These are phyloP conservation scores for Andrena flavipes DNA, from an alignment of 2,888 invertebrate species.

Conservation along the genomic window DNA sequence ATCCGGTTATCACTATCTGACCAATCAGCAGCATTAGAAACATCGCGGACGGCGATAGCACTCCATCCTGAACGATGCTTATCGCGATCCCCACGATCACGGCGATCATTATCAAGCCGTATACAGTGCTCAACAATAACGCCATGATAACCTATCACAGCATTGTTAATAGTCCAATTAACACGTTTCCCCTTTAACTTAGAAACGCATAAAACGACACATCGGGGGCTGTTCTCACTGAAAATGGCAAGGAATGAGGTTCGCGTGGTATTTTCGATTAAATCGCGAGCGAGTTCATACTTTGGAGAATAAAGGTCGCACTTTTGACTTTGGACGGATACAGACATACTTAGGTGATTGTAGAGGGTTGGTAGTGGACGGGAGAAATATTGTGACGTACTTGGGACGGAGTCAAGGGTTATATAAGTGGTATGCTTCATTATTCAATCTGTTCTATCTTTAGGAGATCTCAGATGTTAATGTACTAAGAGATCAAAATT, in stretches of 20 bases:
- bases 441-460: too few relatives aligned
- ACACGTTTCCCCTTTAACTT: not conserved
- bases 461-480: too few relatives aligned
- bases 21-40: constrained; percentile 84
- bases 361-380: too few relatives aligned
- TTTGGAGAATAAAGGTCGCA: too few relatives aligned
- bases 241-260: too few relatives aligned
- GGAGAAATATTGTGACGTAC: too few relatives aligned
- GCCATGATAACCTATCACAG: constrained; percentile 83
- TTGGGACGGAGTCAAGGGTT: too few relatives aligned
- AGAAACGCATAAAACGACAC: not conserved
- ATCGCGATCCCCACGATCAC: constrained; percentile 84
- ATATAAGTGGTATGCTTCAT: too few relatives aligned
- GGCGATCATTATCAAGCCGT: constrained; percentile 86
- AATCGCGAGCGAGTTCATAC: not conserved
- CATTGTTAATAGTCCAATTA: constrained; percentile 2
- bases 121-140: constrained; percentile 84
- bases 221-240: not conserved
- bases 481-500: too few relatives aligned
- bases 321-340: too few relatives aligned
- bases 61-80: constrained; percentile 83
- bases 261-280: not conserved
- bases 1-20: constrained; percentile 84
- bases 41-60: constrained; percentile 85
- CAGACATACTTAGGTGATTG: too few relatives aligned